Percentiles rank a stretch among this genome's conserved stretches.
Conservation (phyloP, 2,113 vertebrate genomes). For the Diadophis punctatus region DNA sequence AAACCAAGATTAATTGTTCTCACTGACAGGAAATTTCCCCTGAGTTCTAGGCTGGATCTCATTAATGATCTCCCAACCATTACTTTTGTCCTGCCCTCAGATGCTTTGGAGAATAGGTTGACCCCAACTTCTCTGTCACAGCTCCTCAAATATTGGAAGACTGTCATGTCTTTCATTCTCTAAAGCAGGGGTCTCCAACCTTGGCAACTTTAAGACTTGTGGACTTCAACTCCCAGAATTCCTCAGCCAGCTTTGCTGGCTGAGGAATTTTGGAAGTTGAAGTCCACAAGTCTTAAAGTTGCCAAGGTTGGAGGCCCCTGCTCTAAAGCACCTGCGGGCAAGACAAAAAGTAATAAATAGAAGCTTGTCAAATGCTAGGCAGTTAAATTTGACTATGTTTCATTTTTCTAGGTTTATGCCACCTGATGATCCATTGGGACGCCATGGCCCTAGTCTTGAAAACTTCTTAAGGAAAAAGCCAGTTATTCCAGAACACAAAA, state of each 20-base stretch:
- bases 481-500: conserved; percentile 96
- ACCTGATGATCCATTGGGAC: conserved; percentile 94
- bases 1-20: neutral
- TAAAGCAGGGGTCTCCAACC: too few relatives aligned
- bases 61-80: neutral
- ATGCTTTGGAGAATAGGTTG: neutral
- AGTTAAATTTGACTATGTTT: conserved; percentile 15
- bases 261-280: too few relatives aligned
- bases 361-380: neutral
- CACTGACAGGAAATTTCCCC: neutral
- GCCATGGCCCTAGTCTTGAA: conserved; percentile 95
- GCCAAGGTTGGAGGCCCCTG: too few relatives aligned
- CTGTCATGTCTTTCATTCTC: neutral
- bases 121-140: neutral
- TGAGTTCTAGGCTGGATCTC: neutral
- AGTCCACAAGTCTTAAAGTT: too few relatives aligned
- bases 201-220: too few relatives aligned
- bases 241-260: too few relatives aligned
- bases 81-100: neutral
- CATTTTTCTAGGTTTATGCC: conserved; percentile 88
- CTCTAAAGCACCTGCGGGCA: neutral
- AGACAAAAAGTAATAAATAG: neutral
- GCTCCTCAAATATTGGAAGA: neutral
- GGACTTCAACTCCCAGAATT: too few relatives aligned
- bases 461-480: conserved; percentile 95